Percentiles rank a stretch among this genome's conserved stretches.
These are phyloP conservation scores for Forbesichthys papilliferus DNA, from an alignment of 2,113 vertebrate genomes.

Conservation along the genomic window DNA sequence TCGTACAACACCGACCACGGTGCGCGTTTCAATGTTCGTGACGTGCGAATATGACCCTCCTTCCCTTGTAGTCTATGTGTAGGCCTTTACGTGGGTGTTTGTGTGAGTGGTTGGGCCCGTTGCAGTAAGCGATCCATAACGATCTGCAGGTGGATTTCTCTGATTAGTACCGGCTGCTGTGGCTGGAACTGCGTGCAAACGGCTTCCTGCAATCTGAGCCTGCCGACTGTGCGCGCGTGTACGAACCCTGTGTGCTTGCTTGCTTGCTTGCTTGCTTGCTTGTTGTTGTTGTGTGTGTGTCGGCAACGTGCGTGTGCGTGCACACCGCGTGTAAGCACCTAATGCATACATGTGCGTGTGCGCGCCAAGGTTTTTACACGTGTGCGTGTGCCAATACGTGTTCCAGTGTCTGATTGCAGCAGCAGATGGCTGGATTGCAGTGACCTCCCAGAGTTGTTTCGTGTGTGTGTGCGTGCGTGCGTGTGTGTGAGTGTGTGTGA, in stretches of 20 bases:
- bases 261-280: background rate
- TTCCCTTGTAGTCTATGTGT: background rate
- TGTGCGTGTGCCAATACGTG: constrained; percentile 33
- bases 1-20: constrained; percentile 54
- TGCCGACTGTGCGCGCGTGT: constrained; percentile 20
- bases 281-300: constrained; percentile 37
- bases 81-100: constrained; percentile 1
- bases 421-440: constrained; percentile 74
- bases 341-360: constrained; percentile 7
- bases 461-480: constrained; percentile 16
- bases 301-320: constrained; percentile 19
- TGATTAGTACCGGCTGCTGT: constrained; percentile 79
- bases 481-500: background rate
- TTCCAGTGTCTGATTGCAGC: constrained; percentile 66
- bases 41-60: too few species aligned
- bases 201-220: constrained; percentile 78
- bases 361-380: background rate
- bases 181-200: constrained; percentile 77
- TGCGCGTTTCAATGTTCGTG: background rate
- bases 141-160: constrained; percentile 78
- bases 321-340: background rate
- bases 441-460: constrained; percentile 66
- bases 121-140: constrained; percentile 79
- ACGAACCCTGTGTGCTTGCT: constrained; percentile 1
- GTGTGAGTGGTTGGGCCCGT: constrained; percentile 26